Evolutionary conservation across 1,140 invertebrate species (phyloP), one percentile per base, ranked within the genome.

Genomic region (Halotydeus destructor): DNA sequence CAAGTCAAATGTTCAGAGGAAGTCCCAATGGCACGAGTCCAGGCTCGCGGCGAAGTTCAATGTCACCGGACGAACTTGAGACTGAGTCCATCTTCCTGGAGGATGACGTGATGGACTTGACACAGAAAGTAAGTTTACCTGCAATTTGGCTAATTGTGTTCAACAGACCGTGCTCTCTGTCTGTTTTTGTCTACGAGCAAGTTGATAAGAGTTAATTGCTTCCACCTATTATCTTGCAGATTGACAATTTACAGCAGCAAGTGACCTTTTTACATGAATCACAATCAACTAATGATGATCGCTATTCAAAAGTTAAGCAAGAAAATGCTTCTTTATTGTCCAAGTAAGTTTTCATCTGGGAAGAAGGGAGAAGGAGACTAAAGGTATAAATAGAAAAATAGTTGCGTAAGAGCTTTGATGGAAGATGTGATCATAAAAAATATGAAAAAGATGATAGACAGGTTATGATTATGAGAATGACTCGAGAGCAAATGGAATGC

Each of bases 271-370:
- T 89, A 49, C 76, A 74, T 6, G 81, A 86, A 55, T 82, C 75
- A 45, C 83, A 80, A 56, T 75, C 66, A 50, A 76, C 71, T 47
- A 73, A 74, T 6, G 81, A 86, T 57, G 81, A 88, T 58, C 69
- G 78, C 38, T 86, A 85, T 53, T 74, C 75, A 3, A 65, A 78
- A 46, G 76, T 75, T 30, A 88, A 85, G 54, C 76, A 84, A 38
- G 82, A 91, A 60, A 86, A 88, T 69, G 78, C 78, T 0, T 78
- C 78, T 30, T 64, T 89, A 12, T 78, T 82, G 54, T 78, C 79
- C 2, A 70, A 63, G 65, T 65, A 52, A 50, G 50, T 45, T 16
- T 38, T 32, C n/a, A 41, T n/a, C n/a, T n/a, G n/a, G n/a, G n/a
- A n/a, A n/a, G n/a, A n/a, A n/a, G n/a, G n/a, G n/a, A n/a, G n/a